Conservation (phyloP, 2,888 invertebrate genomes). For the Trissolcus japonicus region DNA sequence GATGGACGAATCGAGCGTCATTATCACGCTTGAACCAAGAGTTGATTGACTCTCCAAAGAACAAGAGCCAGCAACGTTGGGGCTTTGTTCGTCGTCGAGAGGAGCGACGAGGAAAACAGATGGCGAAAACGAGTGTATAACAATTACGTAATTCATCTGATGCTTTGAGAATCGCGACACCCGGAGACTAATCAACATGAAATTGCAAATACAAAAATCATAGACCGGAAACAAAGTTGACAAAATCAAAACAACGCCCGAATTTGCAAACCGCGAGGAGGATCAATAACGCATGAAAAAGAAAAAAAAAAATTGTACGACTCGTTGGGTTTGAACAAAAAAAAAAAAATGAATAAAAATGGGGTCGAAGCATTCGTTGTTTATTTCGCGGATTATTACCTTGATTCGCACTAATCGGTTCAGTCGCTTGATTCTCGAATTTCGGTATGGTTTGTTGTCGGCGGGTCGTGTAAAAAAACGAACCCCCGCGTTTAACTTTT, state of each 20-base stretch:
- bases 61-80: constrained; percentile 40
- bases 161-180: constrained; percentile 41
- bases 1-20: constrained; percentile 53
- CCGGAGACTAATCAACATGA: constrained; percentile 39
- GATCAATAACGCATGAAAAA: background rate
- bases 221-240: background rate
- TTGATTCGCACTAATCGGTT: constrained; percentile 49
- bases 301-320: background rate
- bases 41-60: constrained; percentile 56
- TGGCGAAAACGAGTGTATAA: constrained; percentile 31
- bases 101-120: constrained; percentile 31
- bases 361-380: constrained; percentile 31
- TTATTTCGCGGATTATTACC: constrained; percentile 54
- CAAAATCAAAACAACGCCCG: background rate
- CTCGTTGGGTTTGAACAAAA: background rate
- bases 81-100: constrained; percentile 42
- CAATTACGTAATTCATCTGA: constrained; percentile 49
- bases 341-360: constrained; percentile 7
- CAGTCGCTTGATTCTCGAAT: constrained; percentile 51
- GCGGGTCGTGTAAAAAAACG: background rate
- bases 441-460: constrained; percentile 37
- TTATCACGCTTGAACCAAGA: constrained; percentile 54
- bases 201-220: constrained; percentile 24
- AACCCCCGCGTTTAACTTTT: constrained; percentile 47
- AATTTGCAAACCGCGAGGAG: constrained; percentile 1